These are phyloP conservation scores for Eremobia ochroleuca DNA, from an alignment of 2,888 invertebrate species.

Conservation along the genomic window DNA sequence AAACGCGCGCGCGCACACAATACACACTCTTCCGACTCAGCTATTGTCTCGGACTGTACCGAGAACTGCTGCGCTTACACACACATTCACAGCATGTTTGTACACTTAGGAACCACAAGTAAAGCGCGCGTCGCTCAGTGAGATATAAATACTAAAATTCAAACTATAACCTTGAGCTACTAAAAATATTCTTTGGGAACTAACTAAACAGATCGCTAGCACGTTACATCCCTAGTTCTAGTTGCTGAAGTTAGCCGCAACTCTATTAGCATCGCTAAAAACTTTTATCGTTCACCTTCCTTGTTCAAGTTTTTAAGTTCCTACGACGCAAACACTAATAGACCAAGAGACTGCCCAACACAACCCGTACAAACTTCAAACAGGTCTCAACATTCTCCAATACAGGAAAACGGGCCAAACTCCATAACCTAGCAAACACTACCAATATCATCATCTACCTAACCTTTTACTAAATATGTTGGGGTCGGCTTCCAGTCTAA, in stretches of 20 bases:
- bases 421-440: slow-evolving; percentile 37
- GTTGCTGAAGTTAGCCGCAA: background rate
- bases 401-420: slow-evolving; percentile 33
- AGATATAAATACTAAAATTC: background rate
- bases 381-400: slow-evolving; percentile 10
- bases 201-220: background rate
- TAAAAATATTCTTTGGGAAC: background rate
- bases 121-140: background rate
- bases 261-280: slow-evolving; percentile 23
- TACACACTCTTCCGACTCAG: background rate
- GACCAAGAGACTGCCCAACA: background rate
- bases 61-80: background rate
- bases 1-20: too few species aligned
- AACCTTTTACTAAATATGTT: too few species aligned
- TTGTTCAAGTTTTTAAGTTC: slow-evolving; percentile 13
- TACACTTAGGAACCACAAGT: background rate
- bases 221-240: background rate
- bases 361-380: slow-evolving; percentile 20
- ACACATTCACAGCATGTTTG: too few species aligned
- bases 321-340: slow-evolving; percentile 5
- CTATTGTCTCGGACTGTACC: background rate
- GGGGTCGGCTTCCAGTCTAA: too few species aligned
- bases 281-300: slow-evolving; percentile 1
- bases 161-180: background rate
- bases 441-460: slow-evolving; percentile 5